phyloP scores from a whole-genome alignment of 2,888 invertebrate species.

The Crepidodera aurea region DNA sequence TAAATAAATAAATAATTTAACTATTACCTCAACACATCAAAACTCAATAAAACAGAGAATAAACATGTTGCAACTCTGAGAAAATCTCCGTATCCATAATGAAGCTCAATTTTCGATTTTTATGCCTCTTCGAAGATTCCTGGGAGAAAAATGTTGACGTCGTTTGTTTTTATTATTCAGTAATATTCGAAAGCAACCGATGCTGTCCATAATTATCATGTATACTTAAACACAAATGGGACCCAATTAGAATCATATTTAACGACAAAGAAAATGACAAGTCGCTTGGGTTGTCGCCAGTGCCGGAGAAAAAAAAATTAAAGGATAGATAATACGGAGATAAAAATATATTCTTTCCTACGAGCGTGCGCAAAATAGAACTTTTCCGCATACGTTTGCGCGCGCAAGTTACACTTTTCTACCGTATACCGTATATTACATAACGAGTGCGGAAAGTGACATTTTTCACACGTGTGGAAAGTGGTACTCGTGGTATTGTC shows the following conservation, averaged over 20 bases:
- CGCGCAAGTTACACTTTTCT: too few relatives aligned
- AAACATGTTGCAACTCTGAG: background rate
- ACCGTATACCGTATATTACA: too few relatives aligned
- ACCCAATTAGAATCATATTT: constrained; percentile 24
- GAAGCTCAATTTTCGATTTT: constrained; percentile 13
- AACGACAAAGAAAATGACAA: constrained; percentile 15
- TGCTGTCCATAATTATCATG: constrained; percentile 19
- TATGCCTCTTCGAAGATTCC: constrained; percentile 18
- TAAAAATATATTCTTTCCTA: too few relatives aligned
- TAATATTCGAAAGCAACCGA: constrained; percentile 19
- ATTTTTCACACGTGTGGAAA: too few relatives aligned
- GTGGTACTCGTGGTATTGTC: too few relatives aligned
- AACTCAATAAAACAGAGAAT: background rate
- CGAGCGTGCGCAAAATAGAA: too few relatives aligned
- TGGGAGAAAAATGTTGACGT: constrained; percentile 17
- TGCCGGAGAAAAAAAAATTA: constrained; percentile 9
- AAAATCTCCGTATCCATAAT: constrained; percentile 6
- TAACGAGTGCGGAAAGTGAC: too few relatives aligned
- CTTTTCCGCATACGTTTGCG: too few relatives aligned
- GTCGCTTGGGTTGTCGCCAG: constrained; percentile 6
- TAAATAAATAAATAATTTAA: too few relatives aligned
- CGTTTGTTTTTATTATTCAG: constrained; percentile 21
- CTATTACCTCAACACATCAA: too few relatives aligned
- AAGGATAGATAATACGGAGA: too few relatives aligned
- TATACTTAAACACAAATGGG: constrained; percentile 18